phyloP scores from a whole-genome alignment of 2,113 vertebrate genomes.

The Elaphurus davidianus region DNA sequence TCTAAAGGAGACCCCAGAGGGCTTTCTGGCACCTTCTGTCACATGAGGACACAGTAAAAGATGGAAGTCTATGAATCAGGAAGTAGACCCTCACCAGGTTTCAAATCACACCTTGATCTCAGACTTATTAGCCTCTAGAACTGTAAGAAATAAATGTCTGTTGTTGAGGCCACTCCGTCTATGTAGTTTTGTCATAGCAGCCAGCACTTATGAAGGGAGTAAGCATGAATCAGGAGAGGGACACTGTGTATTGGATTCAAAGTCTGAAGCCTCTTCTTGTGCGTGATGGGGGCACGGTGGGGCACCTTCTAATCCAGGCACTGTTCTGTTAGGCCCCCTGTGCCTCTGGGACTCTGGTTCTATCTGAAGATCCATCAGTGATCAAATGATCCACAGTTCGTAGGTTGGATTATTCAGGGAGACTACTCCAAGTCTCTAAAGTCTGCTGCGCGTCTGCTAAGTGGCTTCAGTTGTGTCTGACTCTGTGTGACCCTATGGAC shows the following conservation, averaged over 20 bases:
- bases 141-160: neutral
- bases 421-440: neutral
- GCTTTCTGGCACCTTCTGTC: neutral
- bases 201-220: neutral
- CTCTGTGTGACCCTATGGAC: neutral
- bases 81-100: neutral
- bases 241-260: neutral
- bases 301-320: neutral
- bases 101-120: neutral
- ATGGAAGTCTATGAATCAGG: neutral
- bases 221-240: neutral
- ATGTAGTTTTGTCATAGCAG: neutral
- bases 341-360: neutral
- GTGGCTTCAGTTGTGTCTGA: neutral
- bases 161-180: neutral
- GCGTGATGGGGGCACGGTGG: neutral
- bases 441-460: accelerated
- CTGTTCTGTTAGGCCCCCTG: neutral
- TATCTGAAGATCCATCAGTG: neutral
- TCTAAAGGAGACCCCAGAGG: neutral
- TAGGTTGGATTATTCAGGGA: neutral
- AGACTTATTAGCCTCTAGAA: neutral
- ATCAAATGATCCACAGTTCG: neutral
- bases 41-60: neutral
- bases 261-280: neutral